These are phyloP conservation scores for Rhogogaster chlorosoma DNA, from an alignment of 2,888 invertebrate genomes.

Conservation along the genomic window DNA sequence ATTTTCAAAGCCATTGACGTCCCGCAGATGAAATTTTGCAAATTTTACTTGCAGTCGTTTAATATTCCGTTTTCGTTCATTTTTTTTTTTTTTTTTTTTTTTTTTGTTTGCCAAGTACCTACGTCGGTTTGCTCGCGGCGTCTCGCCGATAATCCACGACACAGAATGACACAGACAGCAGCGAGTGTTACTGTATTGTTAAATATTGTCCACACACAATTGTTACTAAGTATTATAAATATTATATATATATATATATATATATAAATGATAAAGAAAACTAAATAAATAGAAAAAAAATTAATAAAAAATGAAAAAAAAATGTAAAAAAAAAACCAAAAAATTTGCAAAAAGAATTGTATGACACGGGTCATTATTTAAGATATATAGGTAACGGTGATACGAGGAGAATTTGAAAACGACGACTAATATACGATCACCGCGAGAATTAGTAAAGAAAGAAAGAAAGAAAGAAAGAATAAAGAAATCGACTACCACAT, in stretches of 20 bases:
- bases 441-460: background rate
- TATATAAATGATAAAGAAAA: background rate
- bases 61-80: background rate
- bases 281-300: background rate
- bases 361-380: constrained; percentile 27
- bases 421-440: constrained; percentile 3
- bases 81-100: background rate
- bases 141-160: background rate
- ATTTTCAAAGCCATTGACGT: background rate
- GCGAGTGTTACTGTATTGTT: constrained; percentile 65
- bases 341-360: background rate
- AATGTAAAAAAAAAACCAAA: background rate
- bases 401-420: background rate
- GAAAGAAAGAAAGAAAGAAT: background rate
- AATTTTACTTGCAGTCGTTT: background rate
- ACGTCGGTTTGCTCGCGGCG: background rate
- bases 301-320: constrained; percentile 18
- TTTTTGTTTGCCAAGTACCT: background rate
- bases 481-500: background rate
- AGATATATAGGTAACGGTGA: constrained; percentile 7
- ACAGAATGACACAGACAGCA: background rate
- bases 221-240: constrained; percentile 65
- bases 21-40: background rate
- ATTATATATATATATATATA: background rate
- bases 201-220: constrained; percentile 70